These are phyloP conservation scores for Hirtodrosophila histrioides DNA, from an alignment of 2,888 invertebrate genomes.

Conservation along the genomic window DNA sequence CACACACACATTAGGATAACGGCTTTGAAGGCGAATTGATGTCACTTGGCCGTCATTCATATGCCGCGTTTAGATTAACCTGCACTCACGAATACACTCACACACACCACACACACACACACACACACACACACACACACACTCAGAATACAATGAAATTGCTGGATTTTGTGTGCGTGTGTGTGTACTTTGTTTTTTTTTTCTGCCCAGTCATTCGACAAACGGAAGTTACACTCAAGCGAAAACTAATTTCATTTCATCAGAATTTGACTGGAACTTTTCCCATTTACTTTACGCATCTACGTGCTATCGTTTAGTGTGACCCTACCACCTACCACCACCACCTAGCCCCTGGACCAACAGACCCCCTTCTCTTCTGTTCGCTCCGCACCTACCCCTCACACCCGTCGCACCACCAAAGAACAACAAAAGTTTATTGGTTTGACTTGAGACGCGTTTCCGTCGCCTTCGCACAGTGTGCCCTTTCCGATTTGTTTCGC, in stretches of 20 bases:
- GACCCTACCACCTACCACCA: slow-evolving; percentile 4
- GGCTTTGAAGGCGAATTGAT: slow-evolving; percentile 65
- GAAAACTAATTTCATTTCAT: slow-evolving; percentile 74
- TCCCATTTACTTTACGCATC: slow-evolving; percentile 65
- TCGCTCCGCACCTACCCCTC: too few species aligned
- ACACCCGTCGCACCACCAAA: background rate
- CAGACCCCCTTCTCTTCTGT: too few species aligned
- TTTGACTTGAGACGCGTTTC: slow-evolving; percentile 58
- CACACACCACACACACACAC: slow-evolving; percentile 20
- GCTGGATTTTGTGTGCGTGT: slow-evolving; percentile 27
- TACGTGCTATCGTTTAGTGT: slow-evolving; percentile 65
- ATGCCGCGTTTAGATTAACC: slow-evolving; percentile 55
- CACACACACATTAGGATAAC: slow-evolving; percentile 30
- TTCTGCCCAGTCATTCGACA: slow-evolving; percentile 60
- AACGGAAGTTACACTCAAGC: slow-evolving; percentile 69
- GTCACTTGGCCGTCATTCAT: slow-evolving; percentile 64
- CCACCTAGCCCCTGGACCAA: rapidly evolving
- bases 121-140: slow-evolving; percentile 6
- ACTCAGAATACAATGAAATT: slow-evolving; percentile 31
- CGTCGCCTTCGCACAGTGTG: slow-evolving; percentile 18
- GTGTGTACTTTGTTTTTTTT: slow-evolving; percentile 20
- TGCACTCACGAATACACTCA: slow-evolving; percentile 26
- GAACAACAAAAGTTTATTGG: slow-evolving; percentile 58
- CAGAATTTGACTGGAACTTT: slow-evolving; percentile 72
- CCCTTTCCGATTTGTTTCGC: too few species aligned